Conservation (phyloP, 1,140 invertebrate genomes). For the Amyelois transitella region DNA sequence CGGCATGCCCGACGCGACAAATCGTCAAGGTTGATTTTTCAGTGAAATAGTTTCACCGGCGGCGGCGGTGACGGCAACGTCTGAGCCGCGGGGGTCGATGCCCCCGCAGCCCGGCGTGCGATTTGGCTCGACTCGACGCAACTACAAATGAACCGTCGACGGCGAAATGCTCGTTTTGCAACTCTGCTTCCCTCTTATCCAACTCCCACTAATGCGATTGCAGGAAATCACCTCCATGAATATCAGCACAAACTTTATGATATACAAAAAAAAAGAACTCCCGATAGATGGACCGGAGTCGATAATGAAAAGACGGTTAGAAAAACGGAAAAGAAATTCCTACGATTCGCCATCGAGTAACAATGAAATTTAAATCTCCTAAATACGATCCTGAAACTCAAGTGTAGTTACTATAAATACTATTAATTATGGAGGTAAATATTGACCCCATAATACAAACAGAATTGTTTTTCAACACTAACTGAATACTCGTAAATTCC, state of each 20-base stretch:
- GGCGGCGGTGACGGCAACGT: constrained; percentile 50
- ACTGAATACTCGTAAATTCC: too few species aligned
- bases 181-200: constrained; percentile 1
- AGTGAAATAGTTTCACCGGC: constrained; percentile 68
- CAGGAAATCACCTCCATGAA: too few species aligned
- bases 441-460: background rate
- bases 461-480: background rate
- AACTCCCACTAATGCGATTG: background rate
- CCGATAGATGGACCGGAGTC: background rate
- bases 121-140: constrained; percentile 48
- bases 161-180: constrained; percentile 22
- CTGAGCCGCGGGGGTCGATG: constrained; percentile 57
- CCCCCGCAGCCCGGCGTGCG: constrained; percentile 45
- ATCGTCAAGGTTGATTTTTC: constrained; percentile 70
- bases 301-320: background rate
- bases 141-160: constrained; percentile 40
- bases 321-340: background rate
- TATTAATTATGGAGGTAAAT: background rate
- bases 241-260: too few species aligned
- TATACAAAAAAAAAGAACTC: background rate
- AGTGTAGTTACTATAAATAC: background rate
- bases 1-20: constrained; percentile 61
- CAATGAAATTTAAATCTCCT: background rate
- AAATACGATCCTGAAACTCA: too few species aligned
- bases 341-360: background rate